phyloP scores from a whole-genome alignment of 2,888 invertebrate genomes.

The Cheilosia impressa region DNA sequence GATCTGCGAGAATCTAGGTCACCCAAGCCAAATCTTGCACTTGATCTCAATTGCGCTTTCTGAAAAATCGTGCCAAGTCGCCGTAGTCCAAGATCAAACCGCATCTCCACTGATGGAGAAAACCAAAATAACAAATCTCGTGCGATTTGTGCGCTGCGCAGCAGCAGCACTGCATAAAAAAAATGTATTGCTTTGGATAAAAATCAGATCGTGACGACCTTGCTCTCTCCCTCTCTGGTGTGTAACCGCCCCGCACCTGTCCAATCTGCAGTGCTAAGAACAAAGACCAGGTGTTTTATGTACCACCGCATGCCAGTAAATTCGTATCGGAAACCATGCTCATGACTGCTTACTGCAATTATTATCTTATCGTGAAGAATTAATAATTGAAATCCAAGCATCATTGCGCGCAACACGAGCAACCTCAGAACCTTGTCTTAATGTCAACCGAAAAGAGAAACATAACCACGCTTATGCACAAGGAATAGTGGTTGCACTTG shows the following conservation, averaged over 20 bases:
- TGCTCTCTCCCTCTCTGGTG: constrained; percentile 49
- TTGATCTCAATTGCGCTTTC: constrained; percentile 66
- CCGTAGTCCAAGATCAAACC: constrained; percentile 73
- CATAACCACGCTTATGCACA: constrained; percentile 20
- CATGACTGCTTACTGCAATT: constrained; percentile 65
- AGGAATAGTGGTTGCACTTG: constrained; percentile 71
- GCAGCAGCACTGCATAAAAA: background rate
- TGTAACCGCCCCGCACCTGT: background rate
- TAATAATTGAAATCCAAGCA: constrained; percentile 55
- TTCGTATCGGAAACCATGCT: constrained; percentile 63
- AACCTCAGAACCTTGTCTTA: constrained; percentile 67
- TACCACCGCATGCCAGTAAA: constrained; percentile 6
- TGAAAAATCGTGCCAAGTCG: constrained; percentile 72
- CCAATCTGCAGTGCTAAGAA: constrained; percentile 54
- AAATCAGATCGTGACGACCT: constrained; percentile 75
- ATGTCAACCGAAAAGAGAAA: constrained; percentile 62
- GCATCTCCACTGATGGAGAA: constrained; percentile 75
- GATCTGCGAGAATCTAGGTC: constrained; percentile 59
- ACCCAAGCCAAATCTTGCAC: constrained; percentile 72
- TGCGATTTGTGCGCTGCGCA: constrained; percentile 34
- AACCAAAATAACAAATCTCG: constrained; percentile 73
- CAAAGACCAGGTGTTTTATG: constrained; percentile 54
- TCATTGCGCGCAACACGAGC: constrained; percentile 7
- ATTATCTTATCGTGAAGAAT: constrained; percentile 61
- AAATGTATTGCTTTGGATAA: constrained; percentile 61